phyloP scores from a whole-genome alignment of 2,797 vertebrate genomes.

The Chelonia mydas region DNA sequence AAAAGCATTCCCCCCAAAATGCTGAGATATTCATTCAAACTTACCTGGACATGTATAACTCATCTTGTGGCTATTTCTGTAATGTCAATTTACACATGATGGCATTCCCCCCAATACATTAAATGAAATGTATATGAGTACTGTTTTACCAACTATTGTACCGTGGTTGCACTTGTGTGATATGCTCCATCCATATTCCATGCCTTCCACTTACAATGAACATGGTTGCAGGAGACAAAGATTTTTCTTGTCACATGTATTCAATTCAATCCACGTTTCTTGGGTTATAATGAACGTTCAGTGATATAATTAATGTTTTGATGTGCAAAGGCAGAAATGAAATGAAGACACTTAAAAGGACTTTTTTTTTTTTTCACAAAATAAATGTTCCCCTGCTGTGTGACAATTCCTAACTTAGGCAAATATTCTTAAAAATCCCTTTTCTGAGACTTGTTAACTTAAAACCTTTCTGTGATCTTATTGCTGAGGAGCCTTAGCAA shows the following conservation, averaged over 20 bases:
- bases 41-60: neutral
- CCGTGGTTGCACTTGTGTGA: neutral
- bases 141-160: neutral
- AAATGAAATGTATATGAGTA: neutral
- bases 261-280: neutral
- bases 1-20: neutral
- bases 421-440: neutral
- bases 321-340: neutral
- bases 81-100: neutral
- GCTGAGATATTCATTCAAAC: neutral
- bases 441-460: neutral
- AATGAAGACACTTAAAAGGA: neutral
- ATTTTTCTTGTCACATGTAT: neutral
- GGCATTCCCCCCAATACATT: neutral
- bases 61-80: neutral
- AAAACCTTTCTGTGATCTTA: neutral
- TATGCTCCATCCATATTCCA: neutral
- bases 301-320: neutral
- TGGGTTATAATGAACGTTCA: neutral
- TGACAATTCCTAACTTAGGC: neutral
- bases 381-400: neutral
- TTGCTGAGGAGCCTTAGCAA: slow-evolving; percentile 10
- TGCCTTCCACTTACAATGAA: neutral
- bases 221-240: neutral
- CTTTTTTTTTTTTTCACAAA: neutral